Evolutionary conservation across 2,797 vertebrate species (phyloP), one percentile per base, ranked within the genome.

Genomic region (Scolopax rusticola): DNA sequence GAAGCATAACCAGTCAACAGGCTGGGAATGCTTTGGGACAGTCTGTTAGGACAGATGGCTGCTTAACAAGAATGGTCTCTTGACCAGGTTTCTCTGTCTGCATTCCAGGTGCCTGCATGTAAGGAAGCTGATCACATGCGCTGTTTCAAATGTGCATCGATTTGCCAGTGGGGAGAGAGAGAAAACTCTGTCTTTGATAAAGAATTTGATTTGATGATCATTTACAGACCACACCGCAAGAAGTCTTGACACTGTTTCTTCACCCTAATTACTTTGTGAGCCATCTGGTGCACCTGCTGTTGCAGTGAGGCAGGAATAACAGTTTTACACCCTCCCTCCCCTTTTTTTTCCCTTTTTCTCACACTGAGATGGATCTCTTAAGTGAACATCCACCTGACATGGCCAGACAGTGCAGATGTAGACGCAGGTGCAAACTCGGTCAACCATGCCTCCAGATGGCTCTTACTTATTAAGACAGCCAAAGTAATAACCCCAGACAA

Each of bases 281-380:
- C 97, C 97, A 97, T 97, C 97, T 97, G 97, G 82, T 95, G 50
- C 79, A 91, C 94, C 96, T 97, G 96, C 97, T 97, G 96, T 92
- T 97, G 81, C 83, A 84, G 50, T 19, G 84, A 92, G 93, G 94
- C 54, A 95, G 93, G 93, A 94, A 93, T 87, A 96, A 86, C 69
- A 95, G 84, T 91, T 92, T 96, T 95, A 91, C 73, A 82, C 86
- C 87, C 43, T 95, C 87, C 74, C 63, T 91, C 71, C 74, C 74
- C 53, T 89, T 92, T 95, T 95, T 48, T 97, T 95, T 84, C 82
- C 56, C 45, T 95, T 94, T 95, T 97, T 83, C 64, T 95, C 83
- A 93, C 93, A 94, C 79, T 89, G 74, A 96, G 93, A 96, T 92
- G 90, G 96, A 95, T 93, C 94, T 91, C 95, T 97, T 91, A 96